These are phyloP conservation scores for Catocala sponsa DNA, from an alignment of 2,888 invertebrate species.

Conservation along the genomic window DNA sequence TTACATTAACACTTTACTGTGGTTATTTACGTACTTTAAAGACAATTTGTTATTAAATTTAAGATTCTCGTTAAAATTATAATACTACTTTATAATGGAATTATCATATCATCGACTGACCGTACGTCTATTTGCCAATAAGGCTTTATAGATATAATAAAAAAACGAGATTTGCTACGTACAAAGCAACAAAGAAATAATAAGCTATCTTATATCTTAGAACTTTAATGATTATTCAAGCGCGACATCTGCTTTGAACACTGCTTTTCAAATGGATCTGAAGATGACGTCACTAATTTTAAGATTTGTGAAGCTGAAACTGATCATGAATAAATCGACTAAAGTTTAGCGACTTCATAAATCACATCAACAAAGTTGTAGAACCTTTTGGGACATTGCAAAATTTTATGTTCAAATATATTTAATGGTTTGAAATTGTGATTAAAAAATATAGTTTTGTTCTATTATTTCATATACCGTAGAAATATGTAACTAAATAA, in stretches of 20 bases:
- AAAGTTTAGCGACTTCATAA: conserved; percentile 40
- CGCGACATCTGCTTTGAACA: not conserved
- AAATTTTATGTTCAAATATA: conserved; percentile 24
- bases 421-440: not conserved
- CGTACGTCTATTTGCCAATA: too few relatives aligned
- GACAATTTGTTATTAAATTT: too few relatives aligned
- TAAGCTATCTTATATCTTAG: too few relatives aligned
- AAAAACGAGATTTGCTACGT: too few relatives aligned
- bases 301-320: conserved; percentile 24
- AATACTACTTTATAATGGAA: too few relatives aligned
- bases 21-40: too few relatives aligned
- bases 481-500: too few relatives aligned
- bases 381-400: conserved; percentile 22
- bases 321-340: conserved; percentile 48
- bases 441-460: not conserved
- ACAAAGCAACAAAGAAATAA: too few relatives aligned
- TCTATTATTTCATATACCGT: not conserved
- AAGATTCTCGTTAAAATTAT: too few relatives aligned
- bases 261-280: not conserved
- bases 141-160: too few relatives aligned
- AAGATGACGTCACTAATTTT: conserved; percentile 17
- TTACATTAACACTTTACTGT: too few relatives aligned
- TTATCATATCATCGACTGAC: too few relatives aligned
- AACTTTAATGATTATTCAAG: not conserved
- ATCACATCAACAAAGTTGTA: conserved; percentile 45